phyloP scores from a whole-genome alignment of 2,113 vertebrate species.

The Urocolius indicus region DNA sequence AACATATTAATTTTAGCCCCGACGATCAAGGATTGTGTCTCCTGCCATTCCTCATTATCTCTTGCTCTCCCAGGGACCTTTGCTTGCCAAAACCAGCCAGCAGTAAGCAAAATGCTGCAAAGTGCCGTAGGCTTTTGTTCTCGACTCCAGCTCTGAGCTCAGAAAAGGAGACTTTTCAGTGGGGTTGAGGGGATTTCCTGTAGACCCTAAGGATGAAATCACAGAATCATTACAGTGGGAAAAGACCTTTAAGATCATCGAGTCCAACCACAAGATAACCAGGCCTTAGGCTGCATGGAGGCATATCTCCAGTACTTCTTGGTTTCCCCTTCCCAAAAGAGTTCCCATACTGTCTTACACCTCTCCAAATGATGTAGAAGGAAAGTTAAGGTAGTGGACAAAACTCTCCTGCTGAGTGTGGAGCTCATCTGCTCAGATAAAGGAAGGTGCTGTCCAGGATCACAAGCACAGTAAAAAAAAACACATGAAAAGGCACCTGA shows the following conservation, averaged over 20 bases:
- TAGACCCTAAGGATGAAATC: neutral
- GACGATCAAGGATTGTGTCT: neutral
- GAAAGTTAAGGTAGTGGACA: neutral
- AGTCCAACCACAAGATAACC: neutral
- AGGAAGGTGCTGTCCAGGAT: accelerated
- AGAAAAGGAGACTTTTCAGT: neutral
- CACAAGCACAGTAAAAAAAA: neutral
- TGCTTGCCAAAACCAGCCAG: neutral
- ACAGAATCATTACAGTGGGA: no score
- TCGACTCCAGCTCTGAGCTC: neutral
- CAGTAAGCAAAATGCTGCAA: neutral
- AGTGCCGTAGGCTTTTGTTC: neutral
- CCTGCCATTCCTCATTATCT: neutral
- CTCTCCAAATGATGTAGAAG: neutral
- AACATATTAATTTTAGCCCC: neutral
- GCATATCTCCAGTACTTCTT: neutral
- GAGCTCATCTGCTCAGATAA: neutral
- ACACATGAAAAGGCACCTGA: neutral
- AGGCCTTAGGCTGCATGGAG: neutral
- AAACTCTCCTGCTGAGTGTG: neutral
- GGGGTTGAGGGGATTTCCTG: neutral
- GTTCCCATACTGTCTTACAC: neutral
- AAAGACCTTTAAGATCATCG: no score
- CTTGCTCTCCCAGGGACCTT: neutral
- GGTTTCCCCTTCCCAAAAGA: neutral